phyloP scores from a whole-genome alignment of 2,888 invertebrate genomes.

The Gastracanthus pulcherrimus region DNA sequence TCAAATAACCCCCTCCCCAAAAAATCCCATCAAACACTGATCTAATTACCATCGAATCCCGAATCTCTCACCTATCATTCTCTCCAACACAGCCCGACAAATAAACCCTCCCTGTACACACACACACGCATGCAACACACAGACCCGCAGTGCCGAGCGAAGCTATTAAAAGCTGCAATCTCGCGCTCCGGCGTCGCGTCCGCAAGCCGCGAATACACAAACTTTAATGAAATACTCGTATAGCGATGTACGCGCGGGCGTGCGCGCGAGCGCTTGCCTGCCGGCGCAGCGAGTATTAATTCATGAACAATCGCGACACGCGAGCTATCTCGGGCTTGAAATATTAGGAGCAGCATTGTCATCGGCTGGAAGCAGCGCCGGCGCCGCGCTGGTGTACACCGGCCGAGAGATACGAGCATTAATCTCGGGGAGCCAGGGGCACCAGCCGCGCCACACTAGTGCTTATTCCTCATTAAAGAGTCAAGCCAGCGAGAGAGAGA shows the following conservation, averaged over 20 bases:
- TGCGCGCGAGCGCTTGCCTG: neutral
- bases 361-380: neutral
- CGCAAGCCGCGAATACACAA: constrained; percentile 8
- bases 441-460: neutral
- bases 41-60: neutral
- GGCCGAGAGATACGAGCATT: no score
- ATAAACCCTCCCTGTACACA: neutral
- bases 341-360: constrained; percentile 49
- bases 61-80: neutral
- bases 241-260: no score
- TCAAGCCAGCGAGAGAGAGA: neutral
- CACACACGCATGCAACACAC: neutral
- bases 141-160: neutral
- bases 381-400: no score
- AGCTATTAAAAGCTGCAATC: constrained; percentile 37
- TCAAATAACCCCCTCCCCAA: no score
- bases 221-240: constrained; percentile 48
- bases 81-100: neutral
- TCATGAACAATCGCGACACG: constrained; percentile 19
- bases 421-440: no score
- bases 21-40: no score
- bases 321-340: constrained; percentile 14
- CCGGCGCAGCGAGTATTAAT: neutral
- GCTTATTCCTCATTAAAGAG: constrained; percentile 40
- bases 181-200: neutral